Evolutionary conservation across 2,888 invertebrate genomes (phyloP).

Genomic region (Papilio gigon): DNA sequence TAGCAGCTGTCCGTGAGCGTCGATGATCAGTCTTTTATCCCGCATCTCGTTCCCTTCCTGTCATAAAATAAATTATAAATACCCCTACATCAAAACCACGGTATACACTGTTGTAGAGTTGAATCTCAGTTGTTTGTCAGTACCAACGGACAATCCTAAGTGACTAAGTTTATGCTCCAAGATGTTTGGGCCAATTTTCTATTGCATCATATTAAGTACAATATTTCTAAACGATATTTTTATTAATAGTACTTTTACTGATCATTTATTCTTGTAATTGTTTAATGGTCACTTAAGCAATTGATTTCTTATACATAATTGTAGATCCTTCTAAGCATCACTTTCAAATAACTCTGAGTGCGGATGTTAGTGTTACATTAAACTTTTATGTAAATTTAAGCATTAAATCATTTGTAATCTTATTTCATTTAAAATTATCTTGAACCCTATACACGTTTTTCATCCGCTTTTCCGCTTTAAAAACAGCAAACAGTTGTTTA

Average conservation of each 20-base stretch:
- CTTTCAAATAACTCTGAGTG: too few species aligned
- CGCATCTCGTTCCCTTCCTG: too few species aligned
- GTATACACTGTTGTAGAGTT: not conserved
- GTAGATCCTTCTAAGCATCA: too few species aligned
- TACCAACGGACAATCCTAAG: not conserved
- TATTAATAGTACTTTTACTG: not conserved
- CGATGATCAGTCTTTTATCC: too few species aligned
- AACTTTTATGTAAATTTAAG: too few species aligned
- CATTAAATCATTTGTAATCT: not conserved
- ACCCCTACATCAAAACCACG: not conserved
- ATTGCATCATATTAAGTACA: not conserved
- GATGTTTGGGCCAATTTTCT: not conserved
- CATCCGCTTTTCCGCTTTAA: conserved; percentile 1
- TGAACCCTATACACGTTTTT: conserved; percentile 8
- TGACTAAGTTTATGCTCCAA: not conserved
- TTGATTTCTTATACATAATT: not conserved
- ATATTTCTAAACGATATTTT: not conserved
- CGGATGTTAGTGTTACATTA: too few species aligned
- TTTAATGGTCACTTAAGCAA: not conserved
- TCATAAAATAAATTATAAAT: too few species aligned
- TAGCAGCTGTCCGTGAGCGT: too few species aligned
- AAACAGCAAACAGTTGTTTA: conserved; percentile 21
- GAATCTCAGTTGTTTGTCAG: not conserved
- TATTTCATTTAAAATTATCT: conserved; percentile 2
- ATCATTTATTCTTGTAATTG: not conserved